Conservation (phyloP, 2,113 vertebrate species). For the Xenus cinereus region DNA sequence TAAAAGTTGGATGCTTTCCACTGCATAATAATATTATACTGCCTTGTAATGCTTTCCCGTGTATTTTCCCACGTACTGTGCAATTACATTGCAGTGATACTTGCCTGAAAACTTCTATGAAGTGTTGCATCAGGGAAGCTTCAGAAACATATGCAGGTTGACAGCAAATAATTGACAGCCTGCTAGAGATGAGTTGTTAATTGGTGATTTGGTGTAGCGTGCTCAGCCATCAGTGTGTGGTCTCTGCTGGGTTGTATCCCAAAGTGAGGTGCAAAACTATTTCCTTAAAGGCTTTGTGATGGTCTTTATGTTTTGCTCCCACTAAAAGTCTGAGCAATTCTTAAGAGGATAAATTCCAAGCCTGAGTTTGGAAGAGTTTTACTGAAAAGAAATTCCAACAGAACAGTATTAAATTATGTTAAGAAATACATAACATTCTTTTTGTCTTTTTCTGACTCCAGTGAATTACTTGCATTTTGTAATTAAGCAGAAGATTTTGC, state of each 20-base stretch:
- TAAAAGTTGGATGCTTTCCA: background rate
- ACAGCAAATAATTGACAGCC: background rate
- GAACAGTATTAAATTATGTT: background rate
- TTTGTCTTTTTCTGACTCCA: background rate
- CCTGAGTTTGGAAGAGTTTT: background rate
- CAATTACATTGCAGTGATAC: background rate
- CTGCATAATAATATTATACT: background rate
- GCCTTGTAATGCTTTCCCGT: background rate
- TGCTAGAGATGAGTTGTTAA: background rate
- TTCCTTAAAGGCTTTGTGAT: background rate
- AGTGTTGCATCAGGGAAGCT: background rate
- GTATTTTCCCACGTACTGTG: background rate
- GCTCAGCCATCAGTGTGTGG: background rate
- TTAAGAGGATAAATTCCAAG: background rate
- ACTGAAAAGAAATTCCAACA: background rate
- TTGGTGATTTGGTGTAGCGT: background rate
- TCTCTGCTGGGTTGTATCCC: background rate
- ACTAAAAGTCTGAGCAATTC: background rate
- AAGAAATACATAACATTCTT: background rate
- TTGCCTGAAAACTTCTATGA: background rate
- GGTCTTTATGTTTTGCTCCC: background rate
- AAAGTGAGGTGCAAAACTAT: background rate
- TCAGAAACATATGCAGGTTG: background rate
- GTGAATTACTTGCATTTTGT: background rate
- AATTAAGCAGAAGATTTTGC: constrained; percentile 4